Base-by-base conservation (phyloP, 1,140 invertebrate genomes). In the Ericerus pela region DNA sequence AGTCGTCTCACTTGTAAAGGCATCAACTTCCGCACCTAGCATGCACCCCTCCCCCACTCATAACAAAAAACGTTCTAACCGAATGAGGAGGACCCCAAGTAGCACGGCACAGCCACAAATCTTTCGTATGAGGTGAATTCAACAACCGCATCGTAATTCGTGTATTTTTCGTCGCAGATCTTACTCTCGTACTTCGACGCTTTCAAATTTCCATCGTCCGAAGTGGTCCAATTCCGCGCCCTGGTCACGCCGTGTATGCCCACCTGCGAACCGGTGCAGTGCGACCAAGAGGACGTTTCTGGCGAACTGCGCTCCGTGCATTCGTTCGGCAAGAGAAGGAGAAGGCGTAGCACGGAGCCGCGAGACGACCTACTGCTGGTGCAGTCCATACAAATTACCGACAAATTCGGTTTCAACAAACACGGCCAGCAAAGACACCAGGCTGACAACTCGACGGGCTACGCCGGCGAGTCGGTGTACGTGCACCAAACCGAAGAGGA, bases 131-230 rank as follows among this genome's bases (percentile, higher is more conserved):
- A 8, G 31, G 31, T 33, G n/a, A 8, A 33, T n/a, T 33, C 31
- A 8, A 8, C 8, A 10, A 10, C n/a, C 31, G 8, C 8, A 33
- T 8, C n/a, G 8, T 33, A 8, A n/a, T 33, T 33, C n/a, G 31
- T 33, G 5, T 55, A 16, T 31, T 37, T 51, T 26, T 51, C 59
- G 60, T 73, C 75, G 26, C 77, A 88, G 78, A 81, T 87, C 52
- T 72, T 95, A 6, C 69, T 90, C n/a, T 89, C 88, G 6, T 84
- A 89, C 67, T 94, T 95, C 70, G 90, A 95, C 67, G 91, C 91
- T 10, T 95, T 95, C 78, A 93, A 94, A 68, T 95, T 95, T 74
- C 90, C 91, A 0, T 89, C 88, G 14, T 92, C 88, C 0, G 89
- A 93, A 67, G 81, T 93, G 11, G 91, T 95, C 0, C 89, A 95